These are phyloP conservation scores for Typhlichthys eigenmanni DNA, from an alignment of 2,797 vertebrate genomes.

Conservation along the genomic window DNA sequence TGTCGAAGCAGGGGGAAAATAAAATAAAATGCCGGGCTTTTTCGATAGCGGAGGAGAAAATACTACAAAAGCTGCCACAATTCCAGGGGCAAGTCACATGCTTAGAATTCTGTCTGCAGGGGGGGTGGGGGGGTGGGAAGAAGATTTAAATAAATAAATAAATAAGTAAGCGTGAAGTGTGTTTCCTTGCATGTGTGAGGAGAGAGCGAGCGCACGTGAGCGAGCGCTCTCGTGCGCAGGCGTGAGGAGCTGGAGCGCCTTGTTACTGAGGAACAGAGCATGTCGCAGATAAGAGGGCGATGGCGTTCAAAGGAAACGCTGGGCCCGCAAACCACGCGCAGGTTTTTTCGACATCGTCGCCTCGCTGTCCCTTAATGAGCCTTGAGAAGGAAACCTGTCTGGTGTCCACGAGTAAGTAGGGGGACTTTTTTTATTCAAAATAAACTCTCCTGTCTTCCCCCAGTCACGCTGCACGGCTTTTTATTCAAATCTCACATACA, in stretches of 20 bases:
- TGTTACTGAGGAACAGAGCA: constrained; percentile 81
- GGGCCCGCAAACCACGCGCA: constrained; percentile 73
- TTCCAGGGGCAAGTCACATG: constrained; percentile 72
- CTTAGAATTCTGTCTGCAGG: constrained; percentile 66
- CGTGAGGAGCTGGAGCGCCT: constrained; percentile 57
- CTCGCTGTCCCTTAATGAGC: constrained; percentile 82
- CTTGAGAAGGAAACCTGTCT: constrained; percentile 60
- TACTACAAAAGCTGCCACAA: constrained; percentile 73
- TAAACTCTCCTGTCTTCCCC: neutral
- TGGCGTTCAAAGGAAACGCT: constrained; percentile 75
- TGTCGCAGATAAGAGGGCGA: constrained; percentile 78
- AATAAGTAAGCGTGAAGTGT: constrained; percentile 56
- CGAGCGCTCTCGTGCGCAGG: constrained; percentile 27
- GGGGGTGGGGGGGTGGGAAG: neutral
- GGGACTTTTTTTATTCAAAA: neutral
- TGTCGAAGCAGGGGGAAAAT: constrained; percentile 54
- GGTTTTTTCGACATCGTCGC: constrained; percentile 69
- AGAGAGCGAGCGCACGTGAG: constrained; percentile 21
- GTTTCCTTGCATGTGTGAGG: constrained; percentile 27
- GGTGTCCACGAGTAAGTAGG: constrained; percentile 64
- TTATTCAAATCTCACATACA: constrained; percentile 73
- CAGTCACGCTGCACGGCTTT: constrained; percentile 68
- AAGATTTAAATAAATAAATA: neutral
- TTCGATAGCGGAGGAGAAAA: constrained; percentile 67
- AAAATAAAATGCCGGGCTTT: constrained; percentile 51